These are phyloP conservation scores for Eulemur rufifrons DNA, from an alignment of 2,113 vertebrate genomes.

Conservation along the genomic window DNA sequence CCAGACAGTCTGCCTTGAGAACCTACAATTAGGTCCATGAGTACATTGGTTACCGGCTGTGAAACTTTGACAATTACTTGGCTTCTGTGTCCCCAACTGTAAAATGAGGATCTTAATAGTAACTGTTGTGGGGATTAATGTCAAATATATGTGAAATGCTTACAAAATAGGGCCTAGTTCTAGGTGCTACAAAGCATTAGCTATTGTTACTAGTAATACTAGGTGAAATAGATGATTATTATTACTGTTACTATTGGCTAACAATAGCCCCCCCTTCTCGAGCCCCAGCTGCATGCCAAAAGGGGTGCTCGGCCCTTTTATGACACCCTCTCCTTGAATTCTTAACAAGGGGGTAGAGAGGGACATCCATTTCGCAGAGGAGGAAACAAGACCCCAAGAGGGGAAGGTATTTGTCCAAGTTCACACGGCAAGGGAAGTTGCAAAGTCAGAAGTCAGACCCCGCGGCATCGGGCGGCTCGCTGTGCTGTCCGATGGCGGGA, in stretches of 20 bases:
- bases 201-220: background rate
- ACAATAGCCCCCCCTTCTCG: background rate
- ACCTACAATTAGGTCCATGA: background rate
- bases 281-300: background rate
- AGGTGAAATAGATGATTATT: background rate
- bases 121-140: background rate
- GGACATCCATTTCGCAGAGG: background rate
- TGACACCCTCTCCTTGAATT: background rate
- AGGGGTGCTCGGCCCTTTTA: background rate
- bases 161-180: background rate
- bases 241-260: background rate
- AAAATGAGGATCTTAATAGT: background rate
- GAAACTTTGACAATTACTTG: background rate
- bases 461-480: no score
- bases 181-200: background rate
- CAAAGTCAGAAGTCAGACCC: background rate
- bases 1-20: background rate
- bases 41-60: background rate
- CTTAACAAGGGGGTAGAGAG: accelerated
- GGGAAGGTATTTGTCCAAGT: background rate
- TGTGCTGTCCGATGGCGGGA: background rate
- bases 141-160: background rate
- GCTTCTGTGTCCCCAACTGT: background rate
- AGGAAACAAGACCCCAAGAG: background rate
- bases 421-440: background rate